Evolutionary conservation across 2,113 vertebrate species (phyloP).

Genomic region (Centropus unirufus): DNA sequence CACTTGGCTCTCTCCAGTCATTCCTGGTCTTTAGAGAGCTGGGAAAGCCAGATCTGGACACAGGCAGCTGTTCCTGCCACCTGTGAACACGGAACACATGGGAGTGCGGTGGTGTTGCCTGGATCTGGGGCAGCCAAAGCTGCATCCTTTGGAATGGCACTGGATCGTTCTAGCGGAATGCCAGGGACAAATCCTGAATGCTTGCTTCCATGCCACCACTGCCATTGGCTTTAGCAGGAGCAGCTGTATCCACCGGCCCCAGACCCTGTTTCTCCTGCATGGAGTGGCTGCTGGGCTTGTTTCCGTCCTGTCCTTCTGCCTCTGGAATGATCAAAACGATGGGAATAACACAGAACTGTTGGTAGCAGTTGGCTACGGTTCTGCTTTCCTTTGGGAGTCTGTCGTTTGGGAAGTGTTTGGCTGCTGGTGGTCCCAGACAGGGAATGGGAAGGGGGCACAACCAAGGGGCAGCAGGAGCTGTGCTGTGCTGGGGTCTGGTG

Average conservation of each 20-base stretch:
- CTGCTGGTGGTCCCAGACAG: too few relatives aligned
- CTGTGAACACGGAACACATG: too few relatives aligned
- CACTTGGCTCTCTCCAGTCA: too few relatives aligned
- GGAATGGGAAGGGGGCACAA: neutral
- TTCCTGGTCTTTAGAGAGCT: too few relatives aligned
- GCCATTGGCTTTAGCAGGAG: neutral
- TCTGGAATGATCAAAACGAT: neutral
- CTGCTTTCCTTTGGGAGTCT: neutral
- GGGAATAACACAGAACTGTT: too few relatives aligned
- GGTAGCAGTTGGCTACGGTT: too few relatives aligned
- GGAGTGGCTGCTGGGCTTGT: neutral
- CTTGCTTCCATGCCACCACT: neutral
- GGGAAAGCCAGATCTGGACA: too few relatives aligned
- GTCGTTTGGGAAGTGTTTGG: neutral
- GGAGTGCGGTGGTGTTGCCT: too few relatives aligned
- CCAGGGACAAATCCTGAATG: neutral
- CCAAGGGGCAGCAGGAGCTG: neutral
- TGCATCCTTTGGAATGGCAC: too few relatives aligned
- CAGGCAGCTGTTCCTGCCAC: neutral
- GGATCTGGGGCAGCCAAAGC: too few relatives aligned
- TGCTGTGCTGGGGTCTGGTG: fast-evolving
- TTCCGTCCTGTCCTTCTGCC: neutral
- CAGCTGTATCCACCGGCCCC: neutral
- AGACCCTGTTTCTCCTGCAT: too few relatives aligned
- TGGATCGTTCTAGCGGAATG: too few relatives aligned